phyloP scores from a whole-genome alignment of 2,888 invertebrate species.

The Drosophila pullipes region DNA sequence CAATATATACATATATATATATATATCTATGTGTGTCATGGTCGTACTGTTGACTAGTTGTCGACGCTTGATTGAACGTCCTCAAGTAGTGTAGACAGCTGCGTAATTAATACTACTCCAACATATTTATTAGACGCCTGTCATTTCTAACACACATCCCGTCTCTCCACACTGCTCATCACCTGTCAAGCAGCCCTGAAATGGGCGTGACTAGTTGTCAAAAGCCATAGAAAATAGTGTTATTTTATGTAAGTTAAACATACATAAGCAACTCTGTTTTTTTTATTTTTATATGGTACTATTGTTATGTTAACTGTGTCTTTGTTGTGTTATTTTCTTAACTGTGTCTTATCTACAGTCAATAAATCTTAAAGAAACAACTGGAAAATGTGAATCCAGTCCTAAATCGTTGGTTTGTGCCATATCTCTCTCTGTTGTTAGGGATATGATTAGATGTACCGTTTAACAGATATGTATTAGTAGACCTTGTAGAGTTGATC shows the following conservation, averaged over 20 bases:
- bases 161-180: neutral
- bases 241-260: neutral
- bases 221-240: neutral
- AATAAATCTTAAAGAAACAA: neutral
- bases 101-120: constrained; percentile 34
- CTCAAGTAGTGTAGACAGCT: constrained; percentile 17
- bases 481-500: neutral
- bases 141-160: neutral
- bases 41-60: constrained; percentile 11
- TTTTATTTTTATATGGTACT: neutral
- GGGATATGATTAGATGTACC: neutral
- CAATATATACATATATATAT: neutral
- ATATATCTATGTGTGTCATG: neutral
- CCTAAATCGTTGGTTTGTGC: neutral
- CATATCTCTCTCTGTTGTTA: neutral
- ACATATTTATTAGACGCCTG: constrained; percentile 23
- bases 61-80: constrained; percentile 38
- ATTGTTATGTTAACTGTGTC: neutral
- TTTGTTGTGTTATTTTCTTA: neutral
- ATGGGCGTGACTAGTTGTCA: neutral
- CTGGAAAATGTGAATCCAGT: neutral
- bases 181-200: neutral
- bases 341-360: neutral
- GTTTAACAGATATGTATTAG: neutral
- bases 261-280: neutral